Conservation (phyloP, 2,113 vertebrate genomes). For the Amphiprion percula region DNA sequence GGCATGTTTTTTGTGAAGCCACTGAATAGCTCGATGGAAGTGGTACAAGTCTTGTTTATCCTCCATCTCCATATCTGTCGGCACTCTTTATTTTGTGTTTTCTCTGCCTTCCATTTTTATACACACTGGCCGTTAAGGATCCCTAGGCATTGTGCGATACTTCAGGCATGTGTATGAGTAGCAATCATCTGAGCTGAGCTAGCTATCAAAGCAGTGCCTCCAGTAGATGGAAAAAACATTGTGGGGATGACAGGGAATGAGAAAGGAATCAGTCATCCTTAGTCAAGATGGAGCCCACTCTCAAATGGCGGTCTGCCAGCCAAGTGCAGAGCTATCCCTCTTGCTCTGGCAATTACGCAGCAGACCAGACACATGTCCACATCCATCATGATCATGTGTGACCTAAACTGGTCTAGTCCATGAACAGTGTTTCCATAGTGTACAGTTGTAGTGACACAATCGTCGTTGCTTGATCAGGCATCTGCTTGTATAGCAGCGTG, state of each 20-base stretch:
- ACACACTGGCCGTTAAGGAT: neutral
- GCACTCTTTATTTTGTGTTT: conserved; percentile 18
- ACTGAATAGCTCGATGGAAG: conserved; percentile 17
- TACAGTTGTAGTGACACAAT: conserved; percentile 29
- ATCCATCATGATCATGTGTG: conserved; percentile 60
- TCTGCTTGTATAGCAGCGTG: conserved; percentile 3
- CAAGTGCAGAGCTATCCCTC: conserved; percentile 47
- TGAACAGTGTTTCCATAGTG: conserved; percentile 33
- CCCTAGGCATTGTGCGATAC: conserved; percentile 3
- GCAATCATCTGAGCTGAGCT: conserved; percentile 53
- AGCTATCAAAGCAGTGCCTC: conserved; percentile 13
- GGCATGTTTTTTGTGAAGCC: neutral
- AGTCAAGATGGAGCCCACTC: conserved; percentile 61
- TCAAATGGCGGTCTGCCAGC: conserved; percentile 62
- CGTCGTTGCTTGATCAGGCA: conserved; percentile 20
- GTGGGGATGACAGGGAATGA: conserved; percentile 44
- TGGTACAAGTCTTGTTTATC: neutral
- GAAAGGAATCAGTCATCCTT: conserved; percentile 66
- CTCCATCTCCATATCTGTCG: neutral
- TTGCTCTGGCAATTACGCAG: conserved; percentile 30
- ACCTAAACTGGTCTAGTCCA: conserved; percentile 41
- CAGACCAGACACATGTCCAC: conserved; percentile 62
- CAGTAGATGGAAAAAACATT: conserved; percentile 43
- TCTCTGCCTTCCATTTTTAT: neutral
- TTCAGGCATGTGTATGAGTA: conserved; percentile 53